phyloP scores from a whole-genome alignment of 1,140 invertebrate genomes.

The Danaus plexippus region DNA sequence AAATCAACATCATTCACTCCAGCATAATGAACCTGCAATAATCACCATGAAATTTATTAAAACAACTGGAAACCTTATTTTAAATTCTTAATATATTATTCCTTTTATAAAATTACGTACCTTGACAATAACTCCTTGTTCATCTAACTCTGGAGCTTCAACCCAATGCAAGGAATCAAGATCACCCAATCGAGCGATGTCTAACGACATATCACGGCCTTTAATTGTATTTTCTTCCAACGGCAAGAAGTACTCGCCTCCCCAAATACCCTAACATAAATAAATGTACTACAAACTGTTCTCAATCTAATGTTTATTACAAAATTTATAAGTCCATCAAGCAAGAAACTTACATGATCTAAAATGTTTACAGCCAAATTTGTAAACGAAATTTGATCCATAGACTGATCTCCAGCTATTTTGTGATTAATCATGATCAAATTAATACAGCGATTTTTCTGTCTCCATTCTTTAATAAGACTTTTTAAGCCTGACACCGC shows the following conservation, averaged over 20 bases:
- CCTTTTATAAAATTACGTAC: conserved; percentile 16
- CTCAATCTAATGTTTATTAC: background rate
- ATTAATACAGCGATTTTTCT: conserved; percentile 25
- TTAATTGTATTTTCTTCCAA: conserved; percentile 7
- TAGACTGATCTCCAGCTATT: conserved; percentile 19
- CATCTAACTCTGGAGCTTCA: conserved; percentile 9
- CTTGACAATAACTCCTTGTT: conserved; percentile 27
- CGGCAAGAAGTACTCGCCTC: conserved; percentile 31
- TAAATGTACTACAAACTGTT: background rate
- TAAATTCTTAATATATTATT: background rate
- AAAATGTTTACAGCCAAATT: conserved; percentile 32
- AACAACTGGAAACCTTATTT: background rate
- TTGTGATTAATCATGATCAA: conserved; percentile 27
- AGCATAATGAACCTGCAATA: conserved; percentile 26
- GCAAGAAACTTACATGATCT: conserved; percentile 28
- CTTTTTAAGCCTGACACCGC: conserved; percentile 19
- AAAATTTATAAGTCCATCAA: background rate
- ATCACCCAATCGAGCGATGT: conserved; percentile 22
- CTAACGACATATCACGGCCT: conserved; percentile 12
- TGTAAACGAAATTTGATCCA: conserved; percentile 23
- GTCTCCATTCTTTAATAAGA: conserved; percentile 39
- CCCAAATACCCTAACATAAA: conserved; percentile 20
- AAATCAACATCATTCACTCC: conserved; percentile 19
- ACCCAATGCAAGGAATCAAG: conserved; percentile 30
- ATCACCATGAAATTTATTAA: background rate